These are phyloP conservation scores for Onthophagus sagittarius DNA, from an alignment of 2,888 invertebrate species.

Conservation along the genomic window DNA sequence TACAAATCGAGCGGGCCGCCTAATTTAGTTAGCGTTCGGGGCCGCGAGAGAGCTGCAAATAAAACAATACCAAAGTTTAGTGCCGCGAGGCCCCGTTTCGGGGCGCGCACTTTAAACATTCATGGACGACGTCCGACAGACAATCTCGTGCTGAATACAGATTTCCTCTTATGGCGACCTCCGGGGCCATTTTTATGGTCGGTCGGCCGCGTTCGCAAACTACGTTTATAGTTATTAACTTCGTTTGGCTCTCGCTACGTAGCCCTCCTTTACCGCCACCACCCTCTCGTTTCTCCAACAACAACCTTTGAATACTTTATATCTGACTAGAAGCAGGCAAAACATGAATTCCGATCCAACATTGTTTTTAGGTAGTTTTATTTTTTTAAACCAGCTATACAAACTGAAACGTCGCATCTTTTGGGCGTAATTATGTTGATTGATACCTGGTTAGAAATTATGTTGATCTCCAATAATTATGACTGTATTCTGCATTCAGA, in stretches of 20 bases:
- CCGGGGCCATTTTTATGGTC: conserved; percentile 19
- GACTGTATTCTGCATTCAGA: too few species aligned
- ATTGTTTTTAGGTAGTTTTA: too few species aligned
- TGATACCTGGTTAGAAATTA: too few species aligned
- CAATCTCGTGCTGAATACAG: conserved; percentile 25
- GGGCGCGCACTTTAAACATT: conserved; percentile 38
- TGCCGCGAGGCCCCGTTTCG: conserved; percentile 37
- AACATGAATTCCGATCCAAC: too few species aligned
- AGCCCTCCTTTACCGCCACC: neutral
- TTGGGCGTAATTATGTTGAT: too few species aligned
- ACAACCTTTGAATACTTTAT: conserved; percentile 13
- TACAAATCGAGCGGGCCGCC: conserved; percentile 47
- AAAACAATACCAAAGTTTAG: conserved; percentile 52
- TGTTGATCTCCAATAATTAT: too few species aligned
- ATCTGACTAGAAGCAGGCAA: neutral
- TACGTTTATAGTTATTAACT: conserved; percentile 23
- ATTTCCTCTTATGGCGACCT: conserved; percentile 19
- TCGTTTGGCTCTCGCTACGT: conserved; percentile 3
- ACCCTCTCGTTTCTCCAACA: conserved; percentile 1
- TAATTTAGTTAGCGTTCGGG: conserved; percentile 49
- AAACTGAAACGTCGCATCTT: too few species aligned
- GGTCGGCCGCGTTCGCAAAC: conserved; percentile 11
- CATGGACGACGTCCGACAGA: conserved; percentile 28
- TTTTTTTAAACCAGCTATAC: too few species aligned
- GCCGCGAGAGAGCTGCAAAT: conserved; percentile 47